Evolutionary conservation across 2,888 invertebrate genomes (phyloP).

Genomic region (Saturnia pavonia): DNA sequence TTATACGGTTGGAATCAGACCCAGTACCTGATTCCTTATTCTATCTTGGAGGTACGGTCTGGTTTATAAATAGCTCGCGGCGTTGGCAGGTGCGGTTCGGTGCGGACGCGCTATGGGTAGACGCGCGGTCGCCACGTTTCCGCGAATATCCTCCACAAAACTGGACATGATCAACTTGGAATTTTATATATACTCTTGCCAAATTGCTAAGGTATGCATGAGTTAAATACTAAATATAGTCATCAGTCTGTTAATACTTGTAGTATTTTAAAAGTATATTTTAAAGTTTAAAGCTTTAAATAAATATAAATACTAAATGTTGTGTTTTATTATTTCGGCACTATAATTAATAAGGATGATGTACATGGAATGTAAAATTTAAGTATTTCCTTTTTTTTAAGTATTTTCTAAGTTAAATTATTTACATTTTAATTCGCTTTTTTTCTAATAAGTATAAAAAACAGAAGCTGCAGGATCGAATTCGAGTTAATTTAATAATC

Average conservation of each 20-base stretch:
- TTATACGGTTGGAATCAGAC: constrained; percentile 2
- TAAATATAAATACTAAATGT: too few species aligned
- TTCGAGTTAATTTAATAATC: too few species aligned
- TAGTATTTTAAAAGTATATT: neutral
- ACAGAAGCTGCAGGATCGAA: too few species aligned
- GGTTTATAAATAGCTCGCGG: constrained; percentile 78
- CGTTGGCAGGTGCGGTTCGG: constrained; percentile 59
- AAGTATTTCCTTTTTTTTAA: too few species aligned
- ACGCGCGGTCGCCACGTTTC: constrained; percentile 75
- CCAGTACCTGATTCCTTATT: constrained; percentile 38
- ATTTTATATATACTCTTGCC: constrained; percentile 26
- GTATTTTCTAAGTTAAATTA: too few species aligned
- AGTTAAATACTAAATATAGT: constrained; percentile 1
- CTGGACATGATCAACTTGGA: constrained; percentile 33
- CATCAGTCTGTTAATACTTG: neutral
- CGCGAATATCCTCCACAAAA: constrained; percentile 57
- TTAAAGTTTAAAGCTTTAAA: too few species aligned
- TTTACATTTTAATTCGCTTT: too few species aligned
- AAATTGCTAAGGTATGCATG: constrained; percentile 10
- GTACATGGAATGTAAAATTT: too few species aligned
- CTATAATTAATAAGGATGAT: too few species aligned
- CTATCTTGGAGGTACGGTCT: constrained; percentile 64
- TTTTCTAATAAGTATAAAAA: too few species aligned
- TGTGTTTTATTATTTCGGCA: too few species aligned
- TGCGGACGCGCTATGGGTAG: constrained; percentile 49